These are phyloP conservation scores for Napeogenes sylphis DNA, from an alignment of 2,888 invertebrate genomes.

Conservation along the genomic window DNA sequence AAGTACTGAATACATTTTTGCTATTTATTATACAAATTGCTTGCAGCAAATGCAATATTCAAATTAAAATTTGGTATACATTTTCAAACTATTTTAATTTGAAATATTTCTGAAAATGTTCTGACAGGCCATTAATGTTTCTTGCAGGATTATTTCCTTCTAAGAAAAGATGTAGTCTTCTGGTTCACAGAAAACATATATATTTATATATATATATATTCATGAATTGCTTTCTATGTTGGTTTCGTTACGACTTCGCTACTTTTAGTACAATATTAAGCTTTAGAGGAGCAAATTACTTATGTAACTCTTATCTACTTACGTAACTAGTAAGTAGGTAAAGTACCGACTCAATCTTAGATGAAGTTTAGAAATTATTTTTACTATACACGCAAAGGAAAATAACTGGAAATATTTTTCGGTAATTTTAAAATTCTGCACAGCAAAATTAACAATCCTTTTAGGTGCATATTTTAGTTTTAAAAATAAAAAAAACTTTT, in stretches of 20 bases:
- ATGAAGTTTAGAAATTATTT: too few relatives aligned
- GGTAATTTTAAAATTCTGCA: too few relatives aligned
- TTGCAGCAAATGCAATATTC: background rate
- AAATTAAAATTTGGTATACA: too few relatives aligned
- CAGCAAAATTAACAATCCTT: too few relatives aligned
- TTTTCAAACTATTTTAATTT: background rate
- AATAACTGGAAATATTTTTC: too few relatives aligned
- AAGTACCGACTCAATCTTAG: too few relatives aligned
- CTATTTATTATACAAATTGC: conserved; percentile 7
- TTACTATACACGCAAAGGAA: too few relatives aligned
- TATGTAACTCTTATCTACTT: too few relatives aligned
- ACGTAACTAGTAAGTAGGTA: too few relatives aligned
- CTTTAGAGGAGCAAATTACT: background rate
- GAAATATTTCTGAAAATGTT: background rate
- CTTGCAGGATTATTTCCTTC: background rate
- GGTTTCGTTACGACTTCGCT: background rate
- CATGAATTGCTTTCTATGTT: background rate
- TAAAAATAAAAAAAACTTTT: too few relatives aligned
- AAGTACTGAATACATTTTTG: conserved; percentile 1
- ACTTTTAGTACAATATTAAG: background rate
- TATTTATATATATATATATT: background rate
- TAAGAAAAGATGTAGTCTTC: background rate
- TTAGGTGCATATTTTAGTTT: too few relatives aligned
- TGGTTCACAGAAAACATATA: background rate
- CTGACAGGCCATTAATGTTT: background rate